Base-by-base conservation (phyloP, 2,797 vertebrate genomes). In the Falco biarmicus region DNA sequence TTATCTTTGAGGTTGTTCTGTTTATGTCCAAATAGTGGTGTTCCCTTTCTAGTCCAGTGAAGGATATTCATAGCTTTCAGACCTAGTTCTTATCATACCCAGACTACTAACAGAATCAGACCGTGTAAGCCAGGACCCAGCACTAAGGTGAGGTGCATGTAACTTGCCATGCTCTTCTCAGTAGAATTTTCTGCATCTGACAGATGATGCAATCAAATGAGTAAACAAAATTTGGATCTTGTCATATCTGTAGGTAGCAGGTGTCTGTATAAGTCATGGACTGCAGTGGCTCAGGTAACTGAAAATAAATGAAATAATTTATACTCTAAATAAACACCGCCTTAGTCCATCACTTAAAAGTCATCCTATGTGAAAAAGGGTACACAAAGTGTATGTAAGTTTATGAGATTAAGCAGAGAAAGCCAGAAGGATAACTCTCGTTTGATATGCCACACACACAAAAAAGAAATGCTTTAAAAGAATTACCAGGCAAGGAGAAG, bases 401-500 rank as follows among this genome's bases (percentile, higher is more conserved):
- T 60, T 4, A 0, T 59, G 22, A 53, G n/a, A 50, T 0, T 31
- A 45, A 79, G 31, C 10, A 25, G 31, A 64, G 63, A 32, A 60
- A 59, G 84, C 76, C 18, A 54, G 64, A 47, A 14, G 74, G 51
- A 41, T 56, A 43, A 63, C 70, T 64, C 13, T 89, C 57, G 64
- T 92, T 79, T 75, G 32, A 28, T 85, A 4, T 74, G 37, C 37
- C 41, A 48, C 45, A 37, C 4, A 47, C 37, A 48, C 20, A 61
- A 29, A 53, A 8, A 10, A 31, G 17, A 89, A 85, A 87, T 10
- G 13, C 48, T 80, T 89, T 81, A 53, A 84, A 92, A 94, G 65
- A 96, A 92, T 93, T 93, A 91, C n/a, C 31, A 79, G 70, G 45
- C 82, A 93, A 86, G 79, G 63, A 83, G 51, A 59, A 95, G 93